phyloP scores from a whole-genome alignment of 2,797 vertebrate species.

The Oreochromis grahami region DNA sequence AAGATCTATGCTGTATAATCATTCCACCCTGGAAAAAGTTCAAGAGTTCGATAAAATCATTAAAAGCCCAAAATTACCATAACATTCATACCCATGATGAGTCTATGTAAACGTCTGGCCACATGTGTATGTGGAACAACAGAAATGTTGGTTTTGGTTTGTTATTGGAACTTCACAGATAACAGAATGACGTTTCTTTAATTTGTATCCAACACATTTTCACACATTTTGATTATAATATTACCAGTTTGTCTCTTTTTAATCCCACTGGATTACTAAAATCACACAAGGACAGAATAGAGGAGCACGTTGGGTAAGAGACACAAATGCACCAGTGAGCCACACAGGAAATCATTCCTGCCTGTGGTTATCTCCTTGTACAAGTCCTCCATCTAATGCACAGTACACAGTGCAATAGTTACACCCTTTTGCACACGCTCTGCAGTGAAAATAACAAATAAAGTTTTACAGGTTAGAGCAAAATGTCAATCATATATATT shows the following conservation, averaged over 20 bases:
- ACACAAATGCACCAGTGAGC: not conserved
- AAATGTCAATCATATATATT: accelerated
- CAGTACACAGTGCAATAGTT: not conserved
- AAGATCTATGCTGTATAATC: not conserved
- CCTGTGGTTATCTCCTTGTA: not conserved
- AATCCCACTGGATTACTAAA: not conserved
- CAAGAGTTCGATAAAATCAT: not conserved
- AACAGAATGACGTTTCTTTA: not conserved
- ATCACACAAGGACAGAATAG: not conserved
- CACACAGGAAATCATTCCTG: not conserved
- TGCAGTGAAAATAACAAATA: not conserved
- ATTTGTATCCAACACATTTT: not conserved
- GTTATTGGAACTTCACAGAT: not conserved
- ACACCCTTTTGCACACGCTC: not conserved
- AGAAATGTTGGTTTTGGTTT: not conserved
- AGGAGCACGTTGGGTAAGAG: not conserved
- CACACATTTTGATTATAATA: not conserved
- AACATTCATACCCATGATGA: not conserved
- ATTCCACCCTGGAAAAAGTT: not conserved
- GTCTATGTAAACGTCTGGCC: not conserved
- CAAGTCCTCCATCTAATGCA: not conserved
- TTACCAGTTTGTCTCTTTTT: not conserved
- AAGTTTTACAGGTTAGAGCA: not conserved
- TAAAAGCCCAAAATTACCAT: not conserved
- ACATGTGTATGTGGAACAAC: not conserved